Base-by-base conservation (phyloP, 2,888 invertebrate genomes). In the Mimas tiliae region DNA sequence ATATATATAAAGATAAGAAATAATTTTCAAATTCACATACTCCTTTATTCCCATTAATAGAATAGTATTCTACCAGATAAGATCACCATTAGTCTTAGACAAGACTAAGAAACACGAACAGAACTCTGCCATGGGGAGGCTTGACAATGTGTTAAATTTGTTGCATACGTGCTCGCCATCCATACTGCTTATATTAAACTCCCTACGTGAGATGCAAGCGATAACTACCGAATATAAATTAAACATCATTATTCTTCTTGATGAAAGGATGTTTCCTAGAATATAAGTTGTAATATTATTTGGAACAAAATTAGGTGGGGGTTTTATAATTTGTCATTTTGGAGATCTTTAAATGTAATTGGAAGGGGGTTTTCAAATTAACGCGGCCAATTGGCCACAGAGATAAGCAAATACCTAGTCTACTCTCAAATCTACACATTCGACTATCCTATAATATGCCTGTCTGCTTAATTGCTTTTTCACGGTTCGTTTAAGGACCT, bases 61-160 rank as follows among this genome's bases (percentile, higher is more conserved):
- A 45, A 45, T 45, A 14, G 4, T 12, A 14, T 45, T 42, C 14
- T 0, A 14, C 11, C 1, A 42, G 58, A 42, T 42, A 58, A 58
- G 38, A 47, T 45, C 47, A 48, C 45, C 12, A 50, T 50, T 38
- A 50, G n/a, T 33, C 21, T 34, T 34, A 50, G 21, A 34, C n/a
- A 42, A 48, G 34, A 47, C n/a, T 34, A 50, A 58, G 55, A 62
- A 45, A 64, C 64, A 64, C 55, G 65, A 63, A 67, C 52, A 11
- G 52, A 52, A 52, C 51, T 47, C 51, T 53, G 53, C 65, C 67
- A 74, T 70, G 70, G 72, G 65, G 72, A 67, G 58, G 68, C 79
- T 80, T 85, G 84, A 86, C 86, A 84, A 84, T 85, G 82, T 81
- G 83, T 85, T 84, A 85, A 86, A 88, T 89, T 88, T 87, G 86